phyloP scores from a whole-genome alignment of 2,888 invertebrate species.

The Ashinkailepas kermadecensis region DNA sequence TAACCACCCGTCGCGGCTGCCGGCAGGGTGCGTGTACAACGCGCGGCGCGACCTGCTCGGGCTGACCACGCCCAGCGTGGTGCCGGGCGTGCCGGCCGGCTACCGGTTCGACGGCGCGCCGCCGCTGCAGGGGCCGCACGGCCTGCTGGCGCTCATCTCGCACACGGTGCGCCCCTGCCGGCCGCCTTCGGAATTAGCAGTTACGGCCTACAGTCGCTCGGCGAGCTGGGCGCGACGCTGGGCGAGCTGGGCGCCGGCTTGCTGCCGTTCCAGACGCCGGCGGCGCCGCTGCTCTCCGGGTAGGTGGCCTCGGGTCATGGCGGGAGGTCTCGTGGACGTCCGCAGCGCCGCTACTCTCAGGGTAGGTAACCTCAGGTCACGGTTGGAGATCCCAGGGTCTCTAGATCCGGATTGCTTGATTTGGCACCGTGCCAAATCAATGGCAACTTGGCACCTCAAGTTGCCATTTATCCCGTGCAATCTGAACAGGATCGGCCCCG shows the following conservation, averaged over 20 bases:
- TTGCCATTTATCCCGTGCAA: too few species aligned
- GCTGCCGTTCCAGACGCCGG: neutral
- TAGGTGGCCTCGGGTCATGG: too few species aligned
- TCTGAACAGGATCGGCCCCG: too few species aligned
- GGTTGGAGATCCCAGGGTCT: too few species aligned
- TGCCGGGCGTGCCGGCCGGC: slow-evolving; percentile 63
- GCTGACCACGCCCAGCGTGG: slow-evolving; percentile 57
- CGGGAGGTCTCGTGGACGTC: too few species aligned
- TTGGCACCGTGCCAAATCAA: too few species aligned
- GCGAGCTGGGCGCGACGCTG: neutral
- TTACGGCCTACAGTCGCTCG: slow-evolving; percentile 5
- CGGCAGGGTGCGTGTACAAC: slow-evolving; percentile 72
- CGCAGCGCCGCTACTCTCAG: too few species aligned
- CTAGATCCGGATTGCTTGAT: too few species aligned
- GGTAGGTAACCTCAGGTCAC: too few species aligned
- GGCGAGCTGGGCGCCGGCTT: neutral
- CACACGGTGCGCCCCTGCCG: neutral
- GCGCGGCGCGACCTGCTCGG: slow-evolving; percentile 76
- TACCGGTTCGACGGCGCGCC: slow-evolving; percentile 44
- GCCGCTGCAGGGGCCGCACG: slow-evolving; percentile 11
- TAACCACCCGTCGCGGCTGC: too few species aligned
- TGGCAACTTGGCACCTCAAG: too few species aligned
- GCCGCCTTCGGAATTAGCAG: slow-evolving; percentile 1
- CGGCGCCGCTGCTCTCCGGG: too few species aligned
- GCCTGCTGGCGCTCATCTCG: neutral